Conservation (phyloP, 2,113 vertebrate species). For the Pterocles gutturalis region DNA sequence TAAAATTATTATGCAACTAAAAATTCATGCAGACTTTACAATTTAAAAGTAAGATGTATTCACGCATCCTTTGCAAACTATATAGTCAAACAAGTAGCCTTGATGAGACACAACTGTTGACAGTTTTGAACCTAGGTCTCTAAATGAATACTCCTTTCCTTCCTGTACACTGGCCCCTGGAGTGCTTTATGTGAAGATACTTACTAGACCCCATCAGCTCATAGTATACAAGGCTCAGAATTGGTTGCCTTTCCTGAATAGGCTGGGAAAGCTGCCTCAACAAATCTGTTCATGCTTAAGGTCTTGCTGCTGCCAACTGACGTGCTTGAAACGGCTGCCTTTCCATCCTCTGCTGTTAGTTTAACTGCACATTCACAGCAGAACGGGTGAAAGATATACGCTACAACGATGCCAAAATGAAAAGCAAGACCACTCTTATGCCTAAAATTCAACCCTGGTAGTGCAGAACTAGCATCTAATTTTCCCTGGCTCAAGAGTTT, state of each 20-base stretch:
- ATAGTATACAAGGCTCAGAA: constrained; percentile 8
- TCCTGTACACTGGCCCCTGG: constrained; percentile 37
- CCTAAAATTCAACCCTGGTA: constrained; percentile 1
- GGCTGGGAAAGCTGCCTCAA: not conserved
- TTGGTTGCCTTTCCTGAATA: not conserved
- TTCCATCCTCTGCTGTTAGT: constrained; percentile 26
- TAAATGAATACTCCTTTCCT: constrained; percentile 11
- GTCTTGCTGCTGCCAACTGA: constrained; percentile 47
- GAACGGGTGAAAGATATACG: not conserved
- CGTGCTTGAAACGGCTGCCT: constrained; percentile 32
- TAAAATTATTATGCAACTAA: not conserved
- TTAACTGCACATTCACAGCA: not conserved
- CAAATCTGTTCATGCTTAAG: constrained; percentile 66
- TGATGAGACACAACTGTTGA: not conserved
- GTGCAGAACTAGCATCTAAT: not conserved
- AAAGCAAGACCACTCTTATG: not conserved
- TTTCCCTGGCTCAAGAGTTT: not conserved
- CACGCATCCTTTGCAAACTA: not conserved
- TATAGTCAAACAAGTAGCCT: not conserved
- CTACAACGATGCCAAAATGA: not conserved
- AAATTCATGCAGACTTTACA: not conserved
- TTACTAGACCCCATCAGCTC: constrained; percentile 65
- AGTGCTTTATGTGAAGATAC: constrained; percentile 30
- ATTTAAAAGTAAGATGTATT: not conserved
- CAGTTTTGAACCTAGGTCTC: not conserved